Evolutionary conservation across 2,113 vertebrate species (phyloP).

Genomic region (Nycticorax nycticorax): DNA sequence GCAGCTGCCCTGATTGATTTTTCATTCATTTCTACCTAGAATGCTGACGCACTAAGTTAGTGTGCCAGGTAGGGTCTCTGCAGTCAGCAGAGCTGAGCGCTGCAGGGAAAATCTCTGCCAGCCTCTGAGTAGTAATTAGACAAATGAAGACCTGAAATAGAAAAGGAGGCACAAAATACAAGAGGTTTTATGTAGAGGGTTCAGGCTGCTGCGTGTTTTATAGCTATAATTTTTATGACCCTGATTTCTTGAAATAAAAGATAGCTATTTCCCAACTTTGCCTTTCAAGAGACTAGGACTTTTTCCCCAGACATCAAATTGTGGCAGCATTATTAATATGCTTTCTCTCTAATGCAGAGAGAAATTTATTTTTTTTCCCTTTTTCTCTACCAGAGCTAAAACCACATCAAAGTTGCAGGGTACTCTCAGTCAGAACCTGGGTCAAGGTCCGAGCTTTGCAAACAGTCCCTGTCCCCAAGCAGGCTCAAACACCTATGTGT

Average conservation of each 20-base stretch:
- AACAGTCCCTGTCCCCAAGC: not conserved
- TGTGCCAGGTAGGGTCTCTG: constrained; percentile 82
- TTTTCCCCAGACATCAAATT: not conserved
- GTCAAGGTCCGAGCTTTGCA: not conserved
- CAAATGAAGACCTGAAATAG: constrained; percentile 69
- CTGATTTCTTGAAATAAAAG: not conserved
- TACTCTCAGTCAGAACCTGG: not conserved
- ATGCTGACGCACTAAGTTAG: constrained; percentile 80
- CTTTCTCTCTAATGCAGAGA: not conserved
- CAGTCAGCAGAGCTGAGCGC: constrained; percentile 78
- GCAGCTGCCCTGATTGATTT: constrained; percentile 84
- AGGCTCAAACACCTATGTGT: not conserved
- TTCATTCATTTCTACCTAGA: constrained; percentile 83
- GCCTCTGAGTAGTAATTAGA: constrained; percentile 73
- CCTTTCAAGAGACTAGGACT: not conserved
- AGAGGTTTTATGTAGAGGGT: not conserved
- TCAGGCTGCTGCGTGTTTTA: not conserved
- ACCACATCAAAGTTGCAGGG: not conserved
- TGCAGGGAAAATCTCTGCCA: constrained; percentile 75
- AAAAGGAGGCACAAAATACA: constrained; percentile 43
- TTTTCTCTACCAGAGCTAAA: not conserved
- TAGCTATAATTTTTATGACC: not conserved
- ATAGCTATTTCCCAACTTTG: not conserved
- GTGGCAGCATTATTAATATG: not conserved
- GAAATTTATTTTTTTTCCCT: no score